Conservation (phyloP, 2,113 vertebrate species). For the Amblyornis subalaris region DNA sequence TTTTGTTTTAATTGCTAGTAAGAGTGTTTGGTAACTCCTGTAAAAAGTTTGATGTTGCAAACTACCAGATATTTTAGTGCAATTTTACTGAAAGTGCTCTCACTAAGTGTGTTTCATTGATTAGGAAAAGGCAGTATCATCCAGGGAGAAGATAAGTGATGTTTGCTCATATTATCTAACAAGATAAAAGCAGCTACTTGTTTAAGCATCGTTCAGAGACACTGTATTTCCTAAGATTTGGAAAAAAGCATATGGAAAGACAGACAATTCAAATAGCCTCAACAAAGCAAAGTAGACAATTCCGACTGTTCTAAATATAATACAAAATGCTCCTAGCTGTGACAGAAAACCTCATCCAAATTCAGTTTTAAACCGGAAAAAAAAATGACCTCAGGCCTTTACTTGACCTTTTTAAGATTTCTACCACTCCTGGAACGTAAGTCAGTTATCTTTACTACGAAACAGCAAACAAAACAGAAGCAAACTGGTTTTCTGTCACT, state of each 20-base stretch:
- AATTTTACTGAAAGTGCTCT: background rate
- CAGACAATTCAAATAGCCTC: background rate
- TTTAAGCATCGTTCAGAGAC: background rate
- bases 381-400: background rate
- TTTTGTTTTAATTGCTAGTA: background rate
- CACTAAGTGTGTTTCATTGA: conserved; percentile 4
- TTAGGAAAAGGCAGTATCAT: background rate
- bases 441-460: background rate
- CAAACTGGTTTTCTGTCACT: background rate
- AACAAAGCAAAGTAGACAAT: background rate
- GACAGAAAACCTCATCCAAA: background rate
- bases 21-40: background rate
- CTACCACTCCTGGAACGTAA: background rate
- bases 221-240: background rate
- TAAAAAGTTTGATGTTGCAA: background rate
- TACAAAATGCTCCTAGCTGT: background rate
- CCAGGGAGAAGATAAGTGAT: conserved; percentile 4
- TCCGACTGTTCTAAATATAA: background rate
- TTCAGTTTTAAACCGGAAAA: background rate
- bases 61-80: background rate
- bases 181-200: background rate
- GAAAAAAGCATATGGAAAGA: background rate
- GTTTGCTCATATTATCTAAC: background rate
- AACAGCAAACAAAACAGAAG: background rate
- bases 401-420: background rate